A percentile compares a stretch with the other conserved stretches of the same genome.
phyloP scores from a whole-genome alignment of 2,797 vertebrate species.

The Acanthiza pusilla region DNA sequence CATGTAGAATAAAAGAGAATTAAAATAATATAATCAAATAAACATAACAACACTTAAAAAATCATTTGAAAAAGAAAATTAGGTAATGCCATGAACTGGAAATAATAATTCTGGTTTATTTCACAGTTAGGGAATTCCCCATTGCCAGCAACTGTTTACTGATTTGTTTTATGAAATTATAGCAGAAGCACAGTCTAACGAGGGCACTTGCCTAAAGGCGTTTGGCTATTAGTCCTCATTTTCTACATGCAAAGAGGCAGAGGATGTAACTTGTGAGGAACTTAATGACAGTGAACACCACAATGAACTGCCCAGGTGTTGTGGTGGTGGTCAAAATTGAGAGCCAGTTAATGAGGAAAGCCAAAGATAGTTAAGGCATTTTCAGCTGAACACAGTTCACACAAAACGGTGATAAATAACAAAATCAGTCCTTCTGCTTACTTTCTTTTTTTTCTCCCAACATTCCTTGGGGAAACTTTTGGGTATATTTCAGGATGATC shows the following conservation, averaged over 20 bases:
- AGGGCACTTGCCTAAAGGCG: neutral
- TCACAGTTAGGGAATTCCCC: neutral
- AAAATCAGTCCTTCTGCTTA: neutral
- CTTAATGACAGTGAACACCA: neutral
- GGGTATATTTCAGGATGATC: neutral
- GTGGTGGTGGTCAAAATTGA: neutral
- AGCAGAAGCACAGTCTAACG: neutral
- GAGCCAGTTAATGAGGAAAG: neutral
- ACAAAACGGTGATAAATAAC: neutral
- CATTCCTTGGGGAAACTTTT: neutral
- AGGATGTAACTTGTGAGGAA: neutral
- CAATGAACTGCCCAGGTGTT: neutral
- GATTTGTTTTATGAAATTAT: neutral
- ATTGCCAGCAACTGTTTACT: neutral
- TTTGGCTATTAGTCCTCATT: neutral
- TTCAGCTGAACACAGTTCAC: neutral
- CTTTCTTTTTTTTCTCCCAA: neutral
- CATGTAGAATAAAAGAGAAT: neutral
- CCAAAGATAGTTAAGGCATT: neutral
- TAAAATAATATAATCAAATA: neutral
- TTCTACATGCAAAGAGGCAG: neutral
- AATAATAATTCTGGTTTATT: neutral
- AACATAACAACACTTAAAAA: neutral
- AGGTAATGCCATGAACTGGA: neutral
- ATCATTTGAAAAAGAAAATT: neutral